phyloP scores from a whole-genome alignment of 2,113 vertebrate genomes.

The Tychaedon coryphoeus region DNA sequence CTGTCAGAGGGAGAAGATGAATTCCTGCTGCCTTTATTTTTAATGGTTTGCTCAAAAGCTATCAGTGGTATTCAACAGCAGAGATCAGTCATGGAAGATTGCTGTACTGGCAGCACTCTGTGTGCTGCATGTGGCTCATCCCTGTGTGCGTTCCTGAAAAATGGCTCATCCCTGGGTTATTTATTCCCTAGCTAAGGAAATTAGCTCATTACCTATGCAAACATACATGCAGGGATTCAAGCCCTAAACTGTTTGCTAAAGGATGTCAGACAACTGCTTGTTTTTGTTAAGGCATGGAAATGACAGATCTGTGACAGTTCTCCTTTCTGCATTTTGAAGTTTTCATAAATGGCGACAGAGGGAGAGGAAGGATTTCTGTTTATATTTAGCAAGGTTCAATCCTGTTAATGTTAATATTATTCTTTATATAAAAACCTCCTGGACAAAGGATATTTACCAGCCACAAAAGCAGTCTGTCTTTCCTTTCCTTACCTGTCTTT shows the following conservation, averaged over 20 bases:
- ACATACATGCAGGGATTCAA: background rate
- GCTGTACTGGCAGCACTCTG: background rate
- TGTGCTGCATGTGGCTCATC: fast-evolving
- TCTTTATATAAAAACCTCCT: background rate
- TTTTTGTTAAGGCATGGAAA: background rate
- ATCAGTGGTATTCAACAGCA: background rate
- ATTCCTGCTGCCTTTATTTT: background rate
- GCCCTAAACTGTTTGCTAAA: background rate
- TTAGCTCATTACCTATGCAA: constrained; percentile 7
- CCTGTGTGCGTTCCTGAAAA: background rate
- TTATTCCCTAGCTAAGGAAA: background rate
- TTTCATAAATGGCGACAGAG: background rate
- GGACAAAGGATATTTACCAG: constrained; percentile 31
- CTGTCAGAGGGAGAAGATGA: background rate
- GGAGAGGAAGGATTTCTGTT: background rate
- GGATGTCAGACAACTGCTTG: constrained; percentile 12
- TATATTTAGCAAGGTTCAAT: background rate
- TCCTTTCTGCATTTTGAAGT: background rate
- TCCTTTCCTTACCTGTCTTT: background rate
- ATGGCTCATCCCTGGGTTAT: background rate
- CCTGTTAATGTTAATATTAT: background rate
- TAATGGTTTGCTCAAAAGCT: background rate
- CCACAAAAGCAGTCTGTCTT: background rate
- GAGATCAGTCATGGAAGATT: background rate
- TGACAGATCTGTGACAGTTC: background rate